phyloP scores from a whole-genome alignment of 2,888 invertebrate genomes.

The Archaeoteleia sp. region DNA sequence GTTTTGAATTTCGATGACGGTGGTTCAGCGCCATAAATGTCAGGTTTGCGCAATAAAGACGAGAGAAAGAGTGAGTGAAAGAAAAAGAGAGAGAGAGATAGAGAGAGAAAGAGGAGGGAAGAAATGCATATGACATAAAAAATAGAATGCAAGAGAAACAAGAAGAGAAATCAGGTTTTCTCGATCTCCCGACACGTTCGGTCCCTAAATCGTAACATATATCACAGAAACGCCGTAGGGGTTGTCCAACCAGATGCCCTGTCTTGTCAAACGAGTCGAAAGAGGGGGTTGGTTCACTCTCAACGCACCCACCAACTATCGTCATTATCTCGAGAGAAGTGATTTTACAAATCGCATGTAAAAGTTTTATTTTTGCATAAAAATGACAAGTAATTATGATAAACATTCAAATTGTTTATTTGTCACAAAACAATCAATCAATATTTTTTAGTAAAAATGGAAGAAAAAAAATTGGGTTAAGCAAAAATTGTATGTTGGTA shows the following conservation, averaged over 20 bases:
- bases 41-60: constrained; percentile 66
- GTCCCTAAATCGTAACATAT: constrained; percentile 62
- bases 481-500: too few relatives aligned
- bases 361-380: too few relatives aligned
- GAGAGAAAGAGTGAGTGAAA: constrained; percentile 41
- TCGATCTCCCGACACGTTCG: constrained; percentile 55
- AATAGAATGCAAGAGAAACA: constrained; percentile 35
- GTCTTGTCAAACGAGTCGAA: constrained; percentile 56
- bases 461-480: too few relatives aligned
- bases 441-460: too few relatives aligned
- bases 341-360: too few relatives aligned
- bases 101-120: constrained; percentile 5
- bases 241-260: constrained; percentile 60
- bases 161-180: constrained; percentile 54
- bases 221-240: constrained; percentile 59
- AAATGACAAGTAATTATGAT: neutral
- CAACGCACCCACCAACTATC: constrained; percentile 48
- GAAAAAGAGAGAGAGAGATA: neutral
- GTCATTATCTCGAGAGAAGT: constrained; percentile 49
- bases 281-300: constrained; percentile 39
- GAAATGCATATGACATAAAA: constrained; percentile 18
- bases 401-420: too few relatives aligned
- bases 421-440: too few relatives aligned
- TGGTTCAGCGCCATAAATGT: constrained; percentile 70
- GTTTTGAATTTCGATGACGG: constrained; percentile 60